Conservation (phyloP, 2,888 invertebrate species). For the Cephalotes varians region DNA sequence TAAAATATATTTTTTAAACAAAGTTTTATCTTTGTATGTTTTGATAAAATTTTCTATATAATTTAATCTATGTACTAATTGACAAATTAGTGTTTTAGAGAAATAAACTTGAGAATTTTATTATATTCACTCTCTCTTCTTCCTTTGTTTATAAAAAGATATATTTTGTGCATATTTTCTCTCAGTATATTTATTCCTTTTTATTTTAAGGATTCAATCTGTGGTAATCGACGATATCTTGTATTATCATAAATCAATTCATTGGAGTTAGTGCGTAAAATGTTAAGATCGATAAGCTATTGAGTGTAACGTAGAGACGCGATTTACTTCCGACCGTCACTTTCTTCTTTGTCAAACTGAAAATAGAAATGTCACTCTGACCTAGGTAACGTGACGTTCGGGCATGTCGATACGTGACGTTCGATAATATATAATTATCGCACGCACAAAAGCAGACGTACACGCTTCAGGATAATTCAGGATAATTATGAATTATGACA, state of each 20-base stretch:
- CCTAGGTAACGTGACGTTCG: constrained; percentile 4
- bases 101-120: background rate
- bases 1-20: background rate
- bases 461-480: background rate
- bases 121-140: background rate
- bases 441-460: background rate
- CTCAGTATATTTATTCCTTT: background rate
- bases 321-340: constrained; percentile 37
- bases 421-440: too few species aligned
- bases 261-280: background rate
- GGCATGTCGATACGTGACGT: background rate
- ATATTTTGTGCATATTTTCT: background rate
- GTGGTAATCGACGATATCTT: background rate
- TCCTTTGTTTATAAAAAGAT: background rate
- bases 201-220: background rate
- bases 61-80: background rate
- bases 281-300: constrained; percentile 21
- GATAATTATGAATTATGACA: constrained; percentile 46
- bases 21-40: background rate
- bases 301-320: background rate
- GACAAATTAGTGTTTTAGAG: background rate
- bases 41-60: background rate
- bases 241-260: constrained; percentile 28
- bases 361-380: constrained; percentile 40
- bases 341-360: constrained; percentile 46